Conservation (phyloP, 2,888 invertebrate genomes). For the Synergus japonicus region DNA sequence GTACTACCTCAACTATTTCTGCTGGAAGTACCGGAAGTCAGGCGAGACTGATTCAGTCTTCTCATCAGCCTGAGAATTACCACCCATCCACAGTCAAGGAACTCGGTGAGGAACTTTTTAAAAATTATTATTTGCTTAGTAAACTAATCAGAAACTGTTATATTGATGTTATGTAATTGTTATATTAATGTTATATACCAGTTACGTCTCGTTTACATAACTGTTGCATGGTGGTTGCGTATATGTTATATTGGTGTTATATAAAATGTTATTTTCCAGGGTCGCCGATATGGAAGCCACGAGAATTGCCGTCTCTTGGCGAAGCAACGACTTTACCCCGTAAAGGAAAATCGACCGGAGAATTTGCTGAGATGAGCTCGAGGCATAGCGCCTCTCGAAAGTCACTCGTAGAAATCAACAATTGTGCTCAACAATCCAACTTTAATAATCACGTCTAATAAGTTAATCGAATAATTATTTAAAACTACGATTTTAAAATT, state of each 20-base stretch:
- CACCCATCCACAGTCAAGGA: slow-evolving; percentile 93
- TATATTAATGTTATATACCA: background rate
- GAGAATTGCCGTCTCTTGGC: slow-evolving; percentile 84
- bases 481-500: slow-evolving; percentile 7
- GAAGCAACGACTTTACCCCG: slow-evolving; percentile 83
- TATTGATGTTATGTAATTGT: background rate
- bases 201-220: background rate
- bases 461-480: slow-evolving; percentile 61
- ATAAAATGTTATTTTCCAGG: slow-evolving; percentile 79
- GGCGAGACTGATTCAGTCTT: slow-evolving; percentile 95
- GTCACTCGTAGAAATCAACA: slow-evolving; percentile 80
- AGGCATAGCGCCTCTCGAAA: slow-evolving; percentile 81
- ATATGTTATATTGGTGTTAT: background rate
- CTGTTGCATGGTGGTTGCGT: no score
- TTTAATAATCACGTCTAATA: slow-evolving; percentile 77
- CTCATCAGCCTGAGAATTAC: slow-evolving; percentile 94
- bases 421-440: slow-evolving; percentile 76
- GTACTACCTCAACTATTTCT: slow-evolving; percentile 95
- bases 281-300: slow-evolving; percentile 99
- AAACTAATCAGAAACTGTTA: no score
- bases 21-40: slow-evolving; percentile 96
- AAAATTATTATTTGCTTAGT: no score
- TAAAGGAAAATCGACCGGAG: slow-evolving; percentile 79
- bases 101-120: slow-evolving; percentile 83
- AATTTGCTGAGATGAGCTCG: slow-evolving; percentile 78